phyloP scores from a whole-genome alignment of 2,113 vertebrate genomes.

The Ictalurus furcatus region DNA sequence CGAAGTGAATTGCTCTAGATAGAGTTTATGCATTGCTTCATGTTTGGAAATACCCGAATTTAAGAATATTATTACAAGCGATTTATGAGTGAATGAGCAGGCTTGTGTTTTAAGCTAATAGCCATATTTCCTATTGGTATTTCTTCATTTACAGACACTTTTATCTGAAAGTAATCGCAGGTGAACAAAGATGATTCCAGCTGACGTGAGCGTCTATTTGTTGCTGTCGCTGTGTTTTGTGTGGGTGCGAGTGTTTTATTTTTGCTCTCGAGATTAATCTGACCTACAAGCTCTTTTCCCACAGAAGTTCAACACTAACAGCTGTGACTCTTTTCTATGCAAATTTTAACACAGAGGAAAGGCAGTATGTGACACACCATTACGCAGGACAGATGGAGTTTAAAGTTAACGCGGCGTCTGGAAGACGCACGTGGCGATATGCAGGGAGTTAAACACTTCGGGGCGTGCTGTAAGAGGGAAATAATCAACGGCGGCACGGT shows the following conservation, averaged over 20 bases:
- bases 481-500: neutral
- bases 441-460: neutral
- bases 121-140: too few species aligned
- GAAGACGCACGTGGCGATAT: too few species aligned
- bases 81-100: too few species aligned
- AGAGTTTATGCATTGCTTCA: too few species aligned
- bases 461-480: neutral
- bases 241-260: neutral
- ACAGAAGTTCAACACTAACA: constrained; percentile 2
- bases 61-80: too few species aligned
- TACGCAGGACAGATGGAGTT: neutral
- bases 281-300: constrained; percentile 16
- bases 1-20: neutral
- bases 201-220: neutral
- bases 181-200: neutral
- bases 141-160: neutral
- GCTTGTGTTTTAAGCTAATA: neutral
- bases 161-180: neutral
- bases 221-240: constrained; percentile 4
- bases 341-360: neutral
- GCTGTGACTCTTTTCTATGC: constrained; percentile 24
- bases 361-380: neutral
- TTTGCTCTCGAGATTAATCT: neutral
- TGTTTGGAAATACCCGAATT: neutral
- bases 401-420: neutral